phyloP scores from a whole-genome alignment of 1,140 invertebrate genomes.

The Drosophila carrolli region DNA sequence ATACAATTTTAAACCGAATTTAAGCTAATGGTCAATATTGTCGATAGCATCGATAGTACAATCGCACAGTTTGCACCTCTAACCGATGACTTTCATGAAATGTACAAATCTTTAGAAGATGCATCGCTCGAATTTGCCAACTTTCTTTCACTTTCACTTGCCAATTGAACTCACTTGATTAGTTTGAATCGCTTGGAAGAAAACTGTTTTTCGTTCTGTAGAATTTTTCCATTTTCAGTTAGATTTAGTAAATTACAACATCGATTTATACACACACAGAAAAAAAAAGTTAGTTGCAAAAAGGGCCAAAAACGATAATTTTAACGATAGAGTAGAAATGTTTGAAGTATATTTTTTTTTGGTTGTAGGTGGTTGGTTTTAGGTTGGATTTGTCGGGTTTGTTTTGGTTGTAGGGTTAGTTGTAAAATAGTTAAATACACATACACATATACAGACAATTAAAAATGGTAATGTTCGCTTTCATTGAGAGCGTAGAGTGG shows the following conservation, averaged over 20 bases:
- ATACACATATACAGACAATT: conserved; percentile 76
- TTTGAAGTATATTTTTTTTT: conserved; percentile 50
- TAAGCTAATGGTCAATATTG: neutral
- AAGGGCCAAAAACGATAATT: conserved; percentile 64
- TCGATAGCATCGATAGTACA: conserved; percentile 20
- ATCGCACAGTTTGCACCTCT: conserved; percentile 22
- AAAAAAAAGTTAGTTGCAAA: conserved; percentile 78
- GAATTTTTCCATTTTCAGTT: conserved; percentile 67
- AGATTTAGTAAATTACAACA: conserved; percentile 76
- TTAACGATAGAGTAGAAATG: conserved; percentile 43
- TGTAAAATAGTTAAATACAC: conserved; percentile 64
- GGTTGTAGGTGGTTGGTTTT: conserved; percentile 32
- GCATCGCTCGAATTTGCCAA: conserved; percentile 65
- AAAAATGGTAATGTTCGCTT: conserved; percentile 58
- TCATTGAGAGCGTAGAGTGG: conserved; percentile 53
- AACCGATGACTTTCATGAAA: conserved; percentile 29
- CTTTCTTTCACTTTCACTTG: conserved; percentile 71
- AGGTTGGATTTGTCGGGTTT: conserved; percentile 30
- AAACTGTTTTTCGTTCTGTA: conserved; percentile 70
- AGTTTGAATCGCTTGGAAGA: conserved; percentile 57
- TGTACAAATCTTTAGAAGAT: conserved; percentile 15
- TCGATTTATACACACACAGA: conserved; percentile 80
- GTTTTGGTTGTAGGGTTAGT: conserved; percentile 36
- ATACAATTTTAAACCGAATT: conserved; percentile 2
- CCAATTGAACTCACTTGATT: conserved; percentile 84